Conservation (phyloP, 2,888 invertebrate genomes). For the Abscondita cerata region DNA sequence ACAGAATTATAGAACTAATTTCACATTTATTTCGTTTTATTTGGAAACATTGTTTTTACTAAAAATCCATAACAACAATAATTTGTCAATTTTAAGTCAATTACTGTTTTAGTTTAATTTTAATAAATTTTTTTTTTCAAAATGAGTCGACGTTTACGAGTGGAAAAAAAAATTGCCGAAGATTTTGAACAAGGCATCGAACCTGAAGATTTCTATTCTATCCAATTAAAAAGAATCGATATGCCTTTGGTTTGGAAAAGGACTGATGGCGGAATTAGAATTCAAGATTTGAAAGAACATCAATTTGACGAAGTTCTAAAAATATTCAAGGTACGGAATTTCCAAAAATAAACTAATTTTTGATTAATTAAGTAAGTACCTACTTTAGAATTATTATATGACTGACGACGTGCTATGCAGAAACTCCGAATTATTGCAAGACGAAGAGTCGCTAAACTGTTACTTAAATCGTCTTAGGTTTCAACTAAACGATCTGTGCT, state of each 20-base stretch:
- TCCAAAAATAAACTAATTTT: neutral
- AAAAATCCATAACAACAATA: too few species aligned
- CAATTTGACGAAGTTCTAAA: neutral
- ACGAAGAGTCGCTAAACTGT: slow-evolving; percentile 47
- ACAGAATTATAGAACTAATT: too few species aligned
- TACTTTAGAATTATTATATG: slow-evolving; percentile 45
- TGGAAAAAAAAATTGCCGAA: slow-evolving; percentile 46
- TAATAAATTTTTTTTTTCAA: too few species aligned
- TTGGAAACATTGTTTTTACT: too few species aligned
- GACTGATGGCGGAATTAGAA: slow-evolving; percentile 46
- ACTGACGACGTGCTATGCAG: slow-evolving; percentile 49
- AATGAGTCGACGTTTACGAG: slow-evolving; percentile 53
- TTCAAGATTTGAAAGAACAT: slow-evolving; percentile 50
- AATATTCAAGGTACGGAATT: neutral
- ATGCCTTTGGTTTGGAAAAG: slow-evolving; percentile 51
- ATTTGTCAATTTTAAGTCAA: too few species aligned
- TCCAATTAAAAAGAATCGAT: slow-evolving; percentile 45
- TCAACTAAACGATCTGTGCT: slow-evolving; percentile 49
- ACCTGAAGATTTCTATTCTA: slow-evolving; percentile 48
- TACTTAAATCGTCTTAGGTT: slow-evolving; percentile 45
- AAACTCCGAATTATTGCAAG: slow-evolving; percentile 49
- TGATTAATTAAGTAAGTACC: neutral
- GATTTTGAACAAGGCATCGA: slow-evolving; percentile 48
- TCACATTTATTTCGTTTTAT: too few species aligned
- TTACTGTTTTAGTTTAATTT: too few species aligned